These are phyloP conservation scores for Drosophila neoperkinsi DNA, from an alignment of 2,888 invertebrate species.

Conservation along the genomic window DNA sequence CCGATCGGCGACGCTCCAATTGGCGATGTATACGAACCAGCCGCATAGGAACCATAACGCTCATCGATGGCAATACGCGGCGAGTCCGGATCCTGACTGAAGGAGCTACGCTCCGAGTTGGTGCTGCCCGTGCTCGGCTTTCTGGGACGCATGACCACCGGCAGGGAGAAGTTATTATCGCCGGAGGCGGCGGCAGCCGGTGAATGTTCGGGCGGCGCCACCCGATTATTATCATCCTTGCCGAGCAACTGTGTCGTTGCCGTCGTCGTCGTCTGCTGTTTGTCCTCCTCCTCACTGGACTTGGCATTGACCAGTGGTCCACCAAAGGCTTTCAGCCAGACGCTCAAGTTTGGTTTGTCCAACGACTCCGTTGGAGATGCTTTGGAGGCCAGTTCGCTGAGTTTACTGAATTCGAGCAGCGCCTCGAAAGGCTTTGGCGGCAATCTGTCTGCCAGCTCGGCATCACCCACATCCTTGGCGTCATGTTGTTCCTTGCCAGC, in stretches of 20 bases:
- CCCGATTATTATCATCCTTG: constrained; percentile 47
- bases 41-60: constrained; percentile 88
- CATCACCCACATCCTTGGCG: constrained; percentile 16
- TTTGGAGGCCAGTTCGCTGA: constrained; percentile 47
- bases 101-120: constrained; percentile 91
- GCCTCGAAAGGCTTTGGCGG: constrained; percentile 62
- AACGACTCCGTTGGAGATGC: constrained; percentile 38
- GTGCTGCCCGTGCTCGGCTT: constrained; percentile 92
- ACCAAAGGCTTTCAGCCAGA: constrained; percentile 97
- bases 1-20: constrained; percentile 86
- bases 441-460: constrained; percentile 37
- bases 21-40: constrained; percentile 90
- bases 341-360: constrained; percentile 91
- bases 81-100: constrained; percentile 91
- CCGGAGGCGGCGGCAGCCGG: constrained; percentile 61
- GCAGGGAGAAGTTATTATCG: constrained; percentile 81
- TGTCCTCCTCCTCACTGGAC: constrained; percentile 86
- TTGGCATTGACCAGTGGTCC: constrained; percentile 92
- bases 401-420: constrained; percentile 64
- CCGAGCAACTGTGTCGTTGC: constrained; percentile 22
- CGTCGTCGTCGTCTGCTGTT: constrained; percentile 70
- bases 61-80: constrained; percentile 89
- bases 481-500: constrained; percentile 66
- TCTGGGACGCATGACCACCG: constrained; percentile 86
- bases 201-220: constrained; percentile 68